phyloP scores from a whole-genome alignment of 2,797 vertebrate species.

The Sphenodon punctatus region DNA sequence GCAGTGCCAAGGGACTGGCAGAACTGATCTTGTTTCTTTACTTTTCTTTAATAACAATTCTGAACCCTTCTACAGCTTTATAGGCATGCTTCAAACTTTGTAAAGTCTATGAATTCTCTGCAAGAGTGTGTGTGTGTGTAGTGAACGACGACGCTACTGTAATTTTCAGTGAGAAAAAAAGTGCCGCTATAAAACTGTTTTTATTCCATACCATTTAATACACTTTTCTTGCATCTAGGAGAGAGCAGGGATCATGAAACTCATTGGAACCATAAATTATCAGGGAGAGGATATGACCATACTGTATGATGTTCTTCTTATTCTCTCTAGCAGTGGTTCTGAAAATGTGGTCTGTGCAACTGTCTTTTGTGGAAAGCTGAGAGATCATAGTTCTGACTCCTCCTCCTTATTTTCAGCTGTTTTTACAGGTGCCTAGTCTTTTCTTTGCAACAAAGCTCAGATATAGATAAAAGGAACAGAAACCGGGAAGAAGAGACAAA shows the following conservation, averaged over 20 bases:
- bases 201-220: background rate
- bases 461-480: background rate
- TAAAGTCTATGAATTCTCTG: background rate
- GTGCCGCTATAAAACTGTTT: background rate
- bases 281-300: rapidly evolving
- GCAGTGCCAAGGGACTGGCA: background rate
- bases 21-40: background rate
- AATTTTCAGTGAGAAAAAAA: background rate
- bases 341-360: background rate
- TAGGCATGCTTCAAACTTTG: background rate
- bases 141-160: background rate
- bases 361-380: background rate
- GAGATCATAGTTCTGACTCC: rapidly evolving
- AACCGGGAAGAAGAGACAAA: conserved; percentile 43
- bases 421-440: background rate
- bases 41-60: background rate
- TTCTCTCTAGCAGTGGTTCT: background rate
- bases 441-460: background rate
- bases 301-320: background rate
- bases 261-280: rapidly evolving
- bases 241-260: background rate
- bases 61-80: background rate
- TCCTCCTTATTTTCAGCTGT: background rate
- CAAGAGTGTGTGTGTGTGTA: background rate
- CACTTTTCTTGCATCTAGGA: background rate